Evolutionary conservation across 2,113 vertebrate genomes (phyloP).

Genomic region (Chlamydotis undulata): DNA sequence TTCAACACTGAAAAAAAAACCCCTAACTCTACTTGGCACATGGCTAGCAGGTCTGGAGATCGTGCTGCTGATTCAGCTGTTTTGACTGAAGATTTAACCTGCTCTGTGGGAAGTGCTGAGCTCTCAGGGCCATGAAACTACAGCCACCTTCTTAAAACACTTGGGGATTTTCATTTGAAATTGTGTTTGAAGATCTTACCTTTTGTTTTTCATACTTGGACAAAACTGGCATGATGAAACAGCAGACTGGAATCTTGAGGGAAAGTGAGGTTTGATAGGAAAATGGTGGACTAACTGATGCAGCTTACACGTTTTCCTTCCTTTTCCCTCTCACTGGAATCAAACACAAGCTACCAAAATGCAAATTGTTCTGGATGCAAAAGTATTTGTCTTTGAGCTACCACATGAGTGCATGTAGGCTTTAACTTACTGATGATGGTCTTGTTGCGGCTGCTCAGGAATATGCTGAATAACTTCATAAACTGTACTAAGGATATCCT

Average conservation of each 20-base stretch:
- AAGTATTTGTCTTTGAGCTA: background rate
- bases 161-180: background rate
- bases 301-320: background rate
- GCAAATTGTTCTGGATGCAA: background rate
- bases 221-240: background rate
- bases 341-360: background rate
- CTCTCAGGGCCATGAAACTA: background rate
- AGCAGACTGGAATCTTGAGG: background rate
- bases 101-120: background rate
- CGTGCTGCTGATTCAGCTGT: background rate
- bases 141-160: background rate
- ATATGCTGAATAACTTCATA: slow-evolving; percentile 81
- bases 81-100: background rate
- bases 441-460: slow-evolving; percentile 65
- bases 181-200: background rate
- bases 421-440: slow-evolving; percentile 71
- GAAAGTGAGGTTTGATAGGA: background rate
- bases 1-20: rapidly evolving
- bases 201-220: background rate
- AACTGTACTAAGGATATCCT: slow-evolving; percentile 65
- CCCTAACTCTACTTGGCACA: background rate
- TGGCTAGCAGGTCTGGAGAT: background rate
- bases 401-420: background rate
- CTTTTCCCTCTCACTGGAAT: background rate
- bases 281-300: background rate